These are phyloP conservation scores for Microcebus jonahi DNA, from an alignment of 2,113 vertebrate genomes.

Conservation along the genomic window DNA sequence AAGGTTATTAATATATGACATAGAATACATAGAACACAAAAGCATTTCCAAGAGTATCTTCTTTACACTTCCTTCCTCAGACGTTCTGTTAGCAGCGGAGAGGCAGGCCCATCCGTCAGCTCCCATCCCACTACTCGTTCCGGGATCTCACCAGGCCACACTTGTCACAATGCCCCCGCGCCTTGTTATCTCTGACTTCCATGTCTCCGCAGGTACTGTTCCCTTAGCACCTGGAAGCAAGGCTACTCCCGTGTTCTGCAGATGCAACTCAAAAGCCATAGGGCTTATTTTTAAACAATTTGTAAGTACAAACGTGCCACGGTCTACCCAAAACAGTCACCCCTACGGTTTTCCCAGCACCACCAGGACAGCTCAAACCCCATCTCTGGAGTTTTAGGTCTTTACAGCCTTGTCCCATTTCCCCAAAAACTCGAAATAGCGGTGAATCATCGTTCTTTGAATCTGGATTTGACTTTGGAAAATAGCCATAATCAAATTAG, in stretches of 20 bases:
- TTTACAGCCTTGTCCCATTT: background rate
- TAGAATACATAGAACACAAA: background rate
- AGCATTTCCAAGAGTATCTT: background rate
- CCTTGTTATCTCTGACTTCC: background rate
- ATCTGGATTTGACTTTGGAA: slow-evolving; percentile 11
- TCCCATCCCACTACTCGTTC: background rate
- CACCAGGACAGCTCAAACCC: no score
- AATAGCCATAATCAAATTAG: slow-evolving; percentile 16
- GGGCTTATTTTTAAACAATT: background rate
- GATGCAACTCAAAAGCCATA: background rate
- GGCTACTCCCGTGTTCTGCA: background rate
- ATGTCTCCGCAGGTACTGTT: background rate
- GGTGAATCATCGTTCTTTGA: background rate
- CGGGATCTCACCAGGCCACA: background rate
- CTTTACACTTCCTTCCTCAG: background rate
- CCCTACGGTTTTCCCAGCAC: no score
- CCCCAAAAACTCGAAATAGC: background rate
- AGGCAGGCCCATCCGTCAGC: no score
- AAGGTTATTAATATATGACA: background rate
- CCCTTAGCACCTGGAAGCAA: background rate
- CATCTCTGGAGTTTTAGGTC: background rate
- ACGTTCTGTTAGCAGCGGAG: background rate
- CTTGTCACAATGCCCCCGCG: background rate
- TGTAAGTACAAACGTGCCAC: background rate
- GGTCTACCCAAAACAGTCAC: background rate